Conservation (phyloP, 2,797 vertebrate genomes). For the Allobates femoralis region DNA sequence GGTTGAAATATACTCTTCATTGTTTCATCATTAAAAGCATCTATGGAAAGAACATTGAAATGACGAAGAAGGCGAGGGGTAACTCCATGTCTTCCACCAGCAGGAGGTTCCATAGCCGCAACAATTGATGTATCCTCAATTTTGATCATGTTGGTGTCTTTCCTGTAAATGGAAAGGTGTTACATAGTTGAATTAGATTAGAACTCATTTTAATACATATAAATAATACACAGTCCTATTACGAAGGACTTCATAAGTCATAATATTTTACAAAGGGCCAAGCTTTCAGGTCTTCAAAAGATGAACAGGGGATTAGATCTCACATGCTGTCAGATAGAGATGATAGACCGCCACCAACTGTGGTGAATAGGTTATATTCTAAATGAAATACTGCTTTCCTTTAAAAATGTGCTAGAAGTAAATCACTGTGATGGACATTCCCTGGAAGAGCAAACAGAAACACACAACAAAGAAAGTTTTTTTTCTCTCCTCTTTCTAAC, state of each 20-base stretch:
- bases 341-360: conserved; percentile 67
- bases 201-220: neutral
- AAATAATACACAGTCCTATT: neutral
- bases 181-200: conserved; percentile 14
- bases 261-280: conserved; percentile 42
- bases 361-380: conserved; percentile 71
- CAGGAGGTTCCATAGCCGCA: conserved; percentile 78
- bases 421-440: conserved; percentile 61
- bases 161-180: conserved; percentile 67
- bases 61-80: conserved; percentile 46
- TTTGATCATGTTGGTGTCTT: conserved; percentile 64
- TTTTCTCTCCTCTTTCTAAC: conserved; percentile 19
- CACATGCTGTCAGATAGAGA: conserved; percentile 71
- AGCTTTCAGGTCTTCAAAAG: conserved; percentile 63
- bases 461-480: conserved; percentile 66
- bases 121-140: conserved; percentile 72
- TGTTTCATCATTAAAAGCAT: conserved; percentile 57
- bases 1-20: conserved; percentile 46
- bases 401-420: conserved; percentile 50
- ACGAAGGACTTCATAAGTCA: conserved; percentile 16
- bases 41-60: conserved; percentile 53
- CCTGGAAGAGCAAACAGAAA: conserved; percentile 65
- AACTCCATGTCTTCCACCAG: conserved; percentile 71
- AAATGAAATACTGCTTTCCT: conserved; percentile 59
- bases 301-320: conserved; percentile 68